Evolutionary conservation across 2,888 invertebrate genomes (phyloP), one percentile per base, ranked within the genome.

Genomic region (Torymus tubicola): DNA sequence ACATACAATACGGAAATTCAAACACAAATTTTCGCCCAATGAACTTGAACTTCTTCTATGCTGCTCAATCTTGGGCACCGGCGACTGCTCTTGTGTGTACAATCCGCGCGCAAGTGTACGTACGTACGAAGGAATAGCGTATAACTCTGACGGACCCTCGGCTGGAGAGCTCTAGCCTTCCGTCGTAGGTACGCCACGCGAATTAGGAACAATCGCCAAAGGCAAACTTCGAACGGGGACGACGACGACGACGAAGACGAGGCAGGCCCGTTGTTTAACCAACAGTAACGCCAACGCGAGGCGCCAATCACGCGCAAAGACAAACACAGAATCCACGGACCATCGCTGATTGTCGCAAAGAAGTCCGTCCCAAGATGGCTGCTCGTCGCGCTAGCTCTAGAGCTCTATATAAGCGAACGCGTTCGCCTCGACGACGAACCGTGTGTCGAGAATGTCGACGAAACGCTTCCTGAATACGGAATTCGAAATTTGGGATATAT

Each of bases 261-360:
- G 78, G 24, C 64, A 75, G 72, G 61, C 31, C 21, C 50, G 81
- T 81, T 78, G 72, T 78, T 81, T 78, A 85, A 84, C 86, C 84
- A 85, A 85, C 84, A 84, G 86, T 83, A 85, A 85, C 85, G 85
- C 84, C 84, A 86, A 86, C 86, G 86, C 87, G 85, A 88, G 88
- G 89, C 88, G 89, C 89, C 89, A 89, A 89, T 89, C 89, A 89
- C 89, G 89, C 87, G 88, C 89, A 87, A 89, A 89, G 88, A 88
- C 88, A 89, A 89, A 89, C 88, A 89, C 84, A 85, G 85, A 82
- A 74, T 81, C 87, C 86, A 86, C 85, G 86, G 89, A 88, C 88
- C 88, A 87, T 86, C 87, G 86, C 85, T 89, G 89, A 89, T 89
- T 89, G 89, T 86, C 84, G 86, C 86, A 85, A 87, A 85, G 86